Evolutionary conservation across 2,888 invertebrate genomes (phyloP), one percentile per base, ranked within the genome.

Genomic region (Cloeon dipterum): DNA sequence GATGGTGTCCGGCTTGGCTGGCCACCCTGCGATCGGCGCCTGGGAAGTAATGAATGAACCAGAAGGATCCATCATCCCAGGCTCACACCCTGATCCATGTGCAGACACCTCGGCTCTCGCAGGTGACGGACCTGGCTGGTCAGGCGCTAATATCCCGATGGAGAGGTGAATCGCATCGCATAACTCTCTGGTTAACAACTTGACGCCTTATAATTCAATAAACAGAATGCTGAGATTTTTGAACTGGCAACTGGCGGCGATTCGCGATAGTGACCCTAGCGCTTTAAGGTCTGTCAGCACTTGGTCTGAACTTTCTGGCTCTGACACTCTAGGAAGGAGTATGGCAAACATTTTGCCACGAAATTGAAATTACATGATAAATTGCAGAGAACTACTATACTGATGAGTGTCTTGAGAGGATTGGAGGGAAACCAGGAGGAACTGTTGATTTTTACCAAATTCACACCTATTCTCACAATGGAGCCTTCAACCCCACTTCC

Each of bases 21-120:
- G 39, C 2, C 49, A 50, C 34, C 47, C 47, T 16, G 48, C 50
- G 2, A 36, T 50, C 11, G 50, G 42, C 4, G 46, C 49, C 10
- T 47, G 47, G 45, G 49, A 50, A 40, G 47, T 48, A 8, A 46
- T 49, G 42, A 50, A 50, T 36, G 50, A 50, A 33, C 47, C 48
- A 7, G 50, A 49, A 40, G 50, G 50, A 17, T 47, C 46, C n/a
- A 41, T 48, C 13, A 17, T 17, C 29, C 42, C 43, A n/a, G 39
- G 41, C 26, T 37, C 36, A 8, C 40, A 45, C 29, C n/a, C 41
- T 3, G 44, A 49, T 32, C 42, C 43, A 3, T 50, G 49, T 39
- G 47, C 42, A 32, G 47, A 49, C 34, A 48, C 48, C 4, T 37
- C 13, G 11, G 32, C 29, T 20, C 37, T 49, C 36, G 43, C 43